phyloP scores from a whole-genome alignment of 2,113 vertebrate genomes.

The Indicator maculatus region DNA sequence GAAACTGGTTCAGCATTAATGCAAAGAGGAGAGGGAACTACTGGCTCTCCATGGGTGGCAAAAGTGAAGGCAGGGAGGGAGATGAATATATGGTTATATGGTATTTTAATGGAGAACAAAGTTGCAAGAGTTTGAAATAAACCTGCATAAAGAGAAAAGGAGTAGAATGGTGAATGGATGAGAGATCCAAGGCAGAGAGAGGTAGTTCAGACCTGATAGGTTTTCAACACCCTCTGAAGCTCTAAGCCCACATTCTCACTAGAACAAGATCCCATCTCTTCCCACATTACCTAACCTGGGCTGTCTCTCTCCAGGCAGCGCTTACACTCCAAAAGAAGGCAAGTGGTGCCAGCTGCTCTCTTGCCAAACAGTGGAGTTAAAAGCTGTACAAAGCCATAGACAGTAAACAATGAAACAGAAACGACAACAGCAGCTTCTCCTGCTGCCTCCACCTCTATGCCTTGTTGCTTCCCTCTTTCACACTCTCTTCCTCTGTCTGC shows the following conservation, averaged over 20 bases:
- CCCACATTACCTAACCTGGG: background rate
- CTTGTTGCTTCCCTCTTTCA: background rate
- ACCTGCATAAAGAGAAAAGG: background rate
- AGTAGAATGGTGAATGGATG: background rate
- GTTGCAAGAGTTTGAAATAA: background rate
- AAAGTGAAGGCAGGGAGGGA: background rate
- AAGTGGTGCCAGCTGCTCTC: conserved; percentile 46
- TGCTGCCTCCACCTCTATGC: conserved; percentile 21
- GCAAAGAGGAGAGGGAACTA: background rate
- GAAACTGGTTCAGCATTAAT: conserved; percentile 6
- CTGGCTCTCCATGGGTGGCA: background rate
- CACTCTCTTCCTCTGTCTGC: background rate
- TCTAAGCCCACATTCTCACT: background rate
- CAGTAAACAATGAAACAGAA: conserved; percentile 60
- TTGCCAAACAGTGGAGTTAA: conserved; percentile 63
- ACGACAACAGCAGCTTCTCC: conserved; percentile 25
- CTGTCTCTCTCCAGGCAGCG: conserved; percentile 25
- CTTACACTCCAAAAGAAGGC: conserved; percentile 3
- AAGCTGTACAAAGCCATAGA: conserved; percentile 59
- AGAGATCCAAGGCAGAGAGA: background rate
- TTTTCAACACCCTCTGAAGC: background rate
- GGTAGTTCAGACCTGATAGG: background rate
- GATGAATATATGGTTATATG: background rate
- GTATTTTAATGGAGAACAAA: background rate
- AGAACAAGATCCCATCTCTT: conserved; percentile 17